phyloP scores from a whole-genome alignment of 2,113 vertebrate species.

The Chaenogobius annularis region DNA sequence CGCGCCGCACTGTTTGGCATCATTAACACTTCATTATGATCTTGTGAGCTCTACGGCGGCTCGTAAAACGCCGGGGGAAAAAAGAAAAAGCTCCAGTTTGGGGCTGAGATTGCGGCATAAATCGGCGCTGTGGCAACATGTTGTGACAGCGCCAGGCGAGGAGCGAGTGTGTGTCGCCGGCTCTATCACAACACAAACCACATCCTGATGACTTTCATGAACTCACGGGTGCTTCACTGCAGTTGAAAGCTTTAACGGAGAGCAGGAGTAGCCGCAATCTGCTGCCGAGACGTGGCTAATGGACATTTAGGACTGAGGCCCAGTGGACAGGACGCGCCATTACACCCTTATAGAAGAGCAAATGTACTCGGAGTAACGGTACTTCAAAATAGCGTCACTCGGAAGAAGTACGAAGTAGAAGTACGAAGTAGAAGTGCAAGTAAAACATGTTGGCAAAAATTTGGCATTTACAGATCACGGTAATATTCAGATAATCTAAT shows the following conservation, averaged over 20 bases:
- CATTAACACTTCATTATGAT: slow-evolving; percentile 73
- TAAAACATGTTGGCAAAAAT: no score
- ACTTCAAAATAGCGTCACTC: no score
- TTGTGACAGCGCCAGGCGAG: slow-evolving; percentile 58
- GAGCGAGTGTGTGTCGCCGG: neutral
- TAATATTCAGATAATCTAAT: no score
- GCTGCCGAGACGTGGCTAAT: neutral
- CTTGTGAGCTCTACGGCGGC: slow-evolving; percentile 51
- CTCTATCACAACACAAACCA: neutral
- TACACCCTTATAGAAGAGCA: no score
- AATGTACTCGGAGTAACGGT: no score
- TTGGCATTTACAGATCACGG: no score
- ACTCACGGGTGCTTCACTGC: neutral
- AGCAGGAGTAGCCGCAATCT: neutral
- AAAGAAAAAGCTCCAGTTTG: slow-evolving; percentile 67
- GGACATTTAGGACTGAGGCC: neutral
- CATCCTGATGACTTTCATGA: neutral
- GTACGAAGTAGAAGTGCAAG: no score
- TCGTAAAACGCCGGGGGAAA: slow-evolving; percentile 49
- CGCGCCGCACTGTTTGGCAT: slow-evolving; percentile 73
- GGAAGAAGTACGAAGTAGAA: no score
- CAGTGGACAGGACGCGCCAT: no score
- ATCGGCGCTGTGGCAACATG: slow-evolving; percentile 62
- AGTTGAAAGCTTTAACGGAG: neutral
- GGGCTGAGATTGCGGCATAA: slow-evolving; percentile 70